phyloP scores from a whole-genome alignment of 2,113 vertebrate genomes.

The Misgurnus mizolepis region DNA sequence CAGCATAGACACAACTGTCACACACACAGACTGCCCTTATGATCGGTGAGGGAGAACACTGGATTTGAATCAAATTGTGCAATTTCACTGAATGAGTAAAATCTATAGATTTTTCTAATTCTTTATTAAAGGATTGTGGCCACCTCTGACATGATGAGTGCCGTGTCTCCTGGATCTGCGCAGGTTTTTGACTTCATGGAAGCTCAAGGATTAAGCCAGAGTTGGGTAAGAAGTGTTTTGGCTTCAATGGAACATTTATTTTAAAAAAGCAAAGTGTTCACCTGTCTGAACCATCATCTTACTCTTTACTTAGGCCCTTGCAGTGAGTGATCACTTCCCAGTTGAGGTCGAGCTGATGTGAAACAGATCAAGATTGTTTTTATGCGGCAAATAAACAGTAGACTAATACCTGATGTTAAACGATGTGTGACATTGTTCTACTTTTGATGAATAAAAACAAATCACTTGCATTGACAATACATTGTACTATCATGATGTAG shows the following conservation, averaged over 20 bases:
- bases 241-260: background rate
- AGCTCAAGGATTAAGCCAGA: slow-evolving; percentile 71
- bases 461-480: background rate
- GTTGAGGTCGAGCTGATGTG: slow-evolving; percentile 81
- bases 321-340: slow-evolving; percentile 90
- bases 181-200: slow-evolving; percentile 78
- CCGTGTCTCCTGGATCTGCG: slow-evolving; percentile 72
- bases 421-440: background rate
- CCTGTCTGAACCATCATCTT: slow-evolving; percentile 19
- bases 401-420: background rate
- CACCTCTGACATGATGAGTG: slow-evolving; percentile 73
- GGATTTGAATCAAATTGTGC: background rate
- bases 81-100: background rate
- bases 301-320: slow-evolving; percentile 75
- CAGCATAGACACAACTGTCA: slow-evolving; percentile 81
- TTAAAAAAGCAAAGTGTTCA: background rate
- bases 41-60: slow-evolving; percentile 75
- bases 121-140: slow-evolving; percentile 81
- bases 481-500: background rate
- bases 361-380: background rate
- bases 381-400: background rate
- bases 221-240: slow-evolving; percentile 69
- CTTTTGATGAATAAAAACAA: background rate
- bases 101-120: background rate
- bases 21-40: slow-evolving; percentile 81